Evolutionary conservation across 2,113 vertebrate species (phyloP).

Genomic region (Accipiter cooperii): DNA sequence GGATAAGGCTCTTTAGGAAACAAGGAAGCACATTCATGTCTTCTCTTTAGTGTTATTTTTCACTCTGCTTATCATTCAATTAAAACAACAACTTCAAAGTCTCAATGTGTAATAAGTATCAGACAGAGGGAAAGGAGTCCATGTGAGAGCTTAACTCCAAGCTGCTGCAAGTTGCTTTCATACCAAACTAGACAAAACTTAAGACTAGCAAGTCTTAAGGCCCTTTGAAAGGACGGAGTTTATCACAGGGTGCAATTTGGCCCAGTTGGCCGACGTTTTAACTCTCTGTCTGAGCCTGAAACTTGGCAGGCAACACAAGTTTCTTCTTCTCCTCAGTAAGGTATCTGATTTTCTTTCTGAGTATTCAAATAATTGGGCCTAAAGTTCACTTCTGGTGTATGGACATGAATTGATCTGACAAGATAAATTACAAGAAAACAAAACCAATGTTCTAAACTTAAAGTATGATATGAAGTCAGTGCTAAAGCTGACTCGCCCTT

Average conservation of each 20-base stretch:
- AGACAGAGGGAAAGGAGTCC: not conserved
- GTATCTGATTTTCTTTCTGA: not conserved
- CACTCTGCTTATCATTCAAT: not conserved
- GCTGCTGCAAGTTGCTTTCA: not conserved
- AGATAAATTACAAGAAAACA: not conserved
- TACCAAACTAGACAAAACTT: not conserved
- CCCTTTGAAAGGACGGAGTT: not conserved
- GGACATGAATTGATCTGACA: not conserved
- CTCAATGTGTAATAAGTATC: not conserved
- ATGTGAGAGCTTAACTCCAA: not conserved
- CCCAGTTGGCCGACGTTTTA: conserved; percentile 24
- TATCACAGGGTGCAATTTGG: not conserved
- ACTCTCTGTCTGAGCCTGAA: not conserved
- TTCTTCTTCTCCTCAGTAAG: not conserved
- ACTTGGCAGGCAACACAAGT: not conserved
- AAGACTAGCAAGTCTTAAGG: not conserved
- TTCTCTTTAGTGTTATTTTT: not conserved
- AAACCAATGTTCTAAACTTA: not conserved
- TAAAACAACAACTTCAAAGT: not conserved
- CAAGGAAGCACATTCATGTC: not conserved
- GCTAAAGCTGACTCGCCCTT: not conserved
- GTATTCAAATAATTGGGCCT: not conserved
- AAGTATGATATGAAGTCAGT: not conserved
- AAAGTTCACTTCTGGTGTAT: not conserved
- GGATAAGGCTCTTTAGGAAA: not conserved